Base-by-base conservation (phyloP, 2,113 vertebrate species). In the Capreolus pygargus region DNA sequence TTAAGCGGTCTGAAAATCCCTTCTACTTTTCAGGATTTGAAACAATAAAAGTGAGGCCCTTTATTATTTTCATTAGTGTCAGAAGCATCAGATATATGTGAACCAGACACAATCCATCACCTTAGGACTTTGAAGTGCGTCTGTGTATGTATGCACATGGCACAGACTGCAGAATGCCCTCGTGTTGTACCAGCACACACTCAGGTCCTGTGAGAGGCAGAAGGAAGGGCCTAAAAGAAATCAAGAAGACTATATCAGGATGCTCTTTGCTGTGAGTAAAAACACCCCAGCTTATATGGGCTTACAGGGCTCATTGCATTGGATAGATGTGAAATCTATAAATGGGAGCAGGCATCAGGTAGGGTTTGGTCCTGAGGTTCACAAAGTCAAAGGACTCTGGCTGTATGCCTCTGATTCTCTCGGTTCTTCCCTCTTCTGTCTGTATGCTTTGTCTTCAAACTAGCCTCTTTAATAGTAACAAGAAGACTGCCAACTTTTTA, bases 291-390 rank as follows among this genome's bases (percentile, higher is more conserved):
- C 17, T 57, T 50, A 30, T 60, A 60, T 14, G 30, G 9, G 74
- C 36, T 84, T 57, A 25, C 16, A n/a, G 81, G 30, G 33, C 43
- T 82, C 58, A 55, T 6, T 85, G 43, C 33, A 45, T 50, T 47
- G 30, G 52, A 78, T 28, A 33, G 19, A 27, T 30, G 21, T 92
- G 52, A 61, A 27, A 8, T 58, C 25, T 36, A 23, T 21, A 61
- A 43, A 19, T 54, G 36, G 25, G 0, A 0, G 5, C 5, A 78
- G 28, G 7, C 78, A 23, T 94, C 54, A 54, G 92, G 57, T 16
- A 33, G 33, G 86, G 90, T 91, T 85, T 82, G 82, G 85, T 93
- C 81, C 36, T 52, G 45, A 81, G 45, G 21, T 61, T 82, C 54
- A 28, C 52, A 74, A 81, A 93, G 23, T 67, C 39, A 52, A 0